These are phyloP conservation scores for Microvelia longipes DNA, from an alignment of 1,140 invertebrate species.

Conservation along the genomic window DNA sequence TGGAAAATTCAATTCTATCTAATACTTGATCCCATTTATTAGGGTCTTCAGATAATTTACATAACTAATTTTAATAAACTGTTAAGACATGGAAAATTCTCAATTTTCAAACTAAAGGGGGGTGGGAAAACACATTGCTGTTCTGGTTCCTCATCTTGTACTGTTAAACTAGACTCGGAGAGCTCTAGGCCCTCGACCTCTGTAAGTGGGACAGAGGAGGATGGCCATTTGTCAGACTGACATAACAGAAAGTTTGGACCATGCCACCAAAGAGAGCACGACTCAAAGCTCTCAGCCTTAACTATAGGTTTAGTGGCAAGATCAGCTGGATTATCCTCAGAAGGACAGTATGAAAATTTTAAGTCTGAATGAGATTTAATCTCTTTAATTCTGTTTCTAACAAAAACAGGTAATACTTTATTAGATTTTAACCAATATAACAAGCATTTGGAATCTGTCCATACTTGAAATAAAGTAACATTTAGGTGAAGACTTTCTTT, in stretches of 20 bases:
- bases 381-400: not conserved
- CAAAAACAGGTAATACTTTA: not conserved
- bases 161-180: no score
- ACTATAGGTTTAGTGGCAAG: not conserved
- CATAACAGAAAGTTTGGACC: not conserved
- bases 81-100: no score
- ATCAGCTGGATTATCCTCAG: not conserved
- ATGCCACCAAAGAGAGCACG: not conserved
- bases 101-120: no score
- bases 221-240: no score
- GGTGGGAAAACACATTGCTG: no score
- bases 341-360: not conserved
- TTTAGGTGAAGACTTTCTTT: not conserved
- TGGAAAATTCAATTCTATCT: not conserved
- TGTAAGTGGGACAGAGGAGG: no score
- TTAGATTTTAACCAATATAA: not conserved
- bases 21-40: not conserved
- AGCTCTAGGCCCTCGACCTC: no score
- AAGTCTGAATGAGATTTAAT: not conserved
- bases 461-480: not conserved
- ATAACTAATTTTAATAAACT: no score
- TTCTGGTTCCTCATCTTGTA: no score
- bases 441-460: not conserved
- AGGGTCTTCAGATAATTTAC: not conserved
- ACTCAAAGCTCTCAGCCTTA: not conserved